Percentiles rank a stretch among this genome's conserved stretches.
Evolutionary conservation across 2,113 vertebrate genomes (phyloP).

Genomic region (Eolophus roseicapilla): DNA sequence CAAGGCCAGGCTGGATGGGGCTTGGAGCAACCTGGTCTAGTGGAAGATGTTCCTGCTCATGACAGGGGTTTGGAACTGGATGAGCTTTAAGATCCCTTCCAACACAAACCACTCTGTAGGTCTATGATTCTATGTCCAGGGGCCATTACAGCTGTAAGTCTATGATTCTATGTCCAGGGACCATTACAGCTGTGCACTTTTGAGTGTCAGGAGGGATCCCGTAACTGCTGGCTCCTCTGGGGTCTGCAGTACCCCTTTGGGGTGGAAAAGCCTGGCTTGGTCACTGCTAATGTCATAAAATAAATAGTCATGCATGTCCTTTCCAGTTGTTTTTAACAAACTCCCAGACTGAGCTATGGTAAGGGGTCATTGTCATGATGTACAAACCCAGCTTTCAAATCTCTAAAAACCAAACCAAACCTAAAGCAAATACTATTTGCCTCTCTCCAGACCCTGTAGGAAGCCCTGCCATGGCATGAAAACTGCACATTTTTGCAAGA

Average conservation of each 20-base stretch:
- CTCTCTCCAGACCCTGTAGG: neutral
- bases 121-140: neutral
- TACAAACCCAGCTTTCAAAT: neutral
- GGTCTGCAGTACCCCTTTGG: neutral
- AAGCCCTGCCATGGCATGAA: neutral
- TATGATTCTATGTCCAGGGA: neutral
- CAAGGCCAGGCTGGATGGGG: neutral
- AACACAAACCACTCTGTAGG: neutral
- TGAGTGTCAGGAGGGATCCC: rapidly evolving
- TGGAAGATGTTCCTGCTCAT: neutral
- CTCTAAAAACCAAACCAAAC: neutral
- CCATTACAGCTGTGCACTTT: rapidly evolving
- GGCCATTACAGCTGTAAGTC: neutral
- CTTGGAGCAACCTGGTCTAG: neutral
- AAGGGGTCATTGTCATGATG: neutral
- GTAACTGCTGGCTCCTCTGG: neutral
- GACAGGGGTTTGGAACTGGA: neutral
- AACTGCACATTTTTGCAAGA: neutral
- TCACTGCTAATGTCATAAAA: neutral
- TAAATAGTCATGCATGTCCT: neutral
- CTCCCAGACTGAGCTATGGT: neutral
- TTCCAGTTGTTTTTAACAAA: neutral
- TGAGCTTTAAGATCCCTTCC: neutral
- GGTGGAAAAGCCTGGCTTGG: neutral
- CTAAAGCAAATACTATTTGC: neutral